Conservation (phyloP, 2,797 vertebrate species). For the Onychomys arenicola region DNA sequence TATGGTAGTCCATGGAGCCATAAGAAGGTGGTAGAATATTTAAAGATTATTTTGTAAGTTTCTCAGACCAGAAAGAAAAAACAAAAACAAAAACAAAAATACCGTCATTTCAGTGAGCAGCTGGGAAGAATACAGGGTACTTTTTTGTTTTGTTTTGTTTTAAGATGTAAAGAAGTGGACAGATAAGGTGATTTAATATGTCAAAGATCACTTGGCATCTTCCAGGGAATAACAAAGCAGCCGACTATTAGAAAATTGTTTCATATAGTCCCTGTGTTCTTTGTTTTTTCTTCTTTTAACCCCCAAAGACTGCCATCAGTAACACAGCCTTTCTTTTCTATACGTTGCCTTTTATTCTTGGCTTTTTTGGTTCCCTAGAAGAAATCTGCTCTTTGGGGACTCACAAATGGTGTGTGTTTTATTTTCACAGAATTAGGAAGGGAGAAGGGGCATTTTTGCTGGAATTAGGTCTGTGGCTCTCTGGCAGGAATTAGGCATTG, state of each 20-base stretch:
- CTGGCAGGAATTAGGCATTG: neutral
- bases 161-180: constrained; percentile 70
- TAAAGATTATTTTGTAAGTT: constrained; percentile 78
- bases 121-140: constrained; percentile 62
- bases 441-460: neutral
- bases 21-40: constrained; percentile 77
- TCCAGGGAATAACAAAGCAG: constrained; percentile 77
- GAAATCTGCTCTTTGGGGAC: constrained; percentile 4
- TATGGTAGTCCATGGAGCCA: constrained; percentile 77
- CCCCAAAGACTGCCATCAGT: neutral
- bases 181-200: constrained; percentile 71
- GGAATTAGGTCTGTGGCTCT: neutral
- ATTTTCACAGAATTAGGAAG: neutral
- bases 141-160: constrained; percentile 80
- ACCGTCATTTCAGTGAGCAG: constrained; percentile 58
- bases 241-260: constrained; percentile 75
- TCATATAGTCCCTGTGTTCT: constrained; percentile 54
- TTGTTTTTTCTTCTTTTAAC: constrained; percentile 36
- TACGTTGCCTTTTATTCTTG: constrained; percentile 24
- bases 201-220: constrained; percentile 60
- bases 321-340: constrained; percentile 4
- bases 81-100: constrained; percentile 64
- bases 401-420: neutral
- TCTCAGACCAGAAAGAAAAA: constrained; percentile 64
- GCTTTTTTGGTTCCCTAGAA: neutral